Evolutionary conservation across 2,888 invertebrate species (phyloP).

Genomic region (Leptogaster cylindrica): DNA sequence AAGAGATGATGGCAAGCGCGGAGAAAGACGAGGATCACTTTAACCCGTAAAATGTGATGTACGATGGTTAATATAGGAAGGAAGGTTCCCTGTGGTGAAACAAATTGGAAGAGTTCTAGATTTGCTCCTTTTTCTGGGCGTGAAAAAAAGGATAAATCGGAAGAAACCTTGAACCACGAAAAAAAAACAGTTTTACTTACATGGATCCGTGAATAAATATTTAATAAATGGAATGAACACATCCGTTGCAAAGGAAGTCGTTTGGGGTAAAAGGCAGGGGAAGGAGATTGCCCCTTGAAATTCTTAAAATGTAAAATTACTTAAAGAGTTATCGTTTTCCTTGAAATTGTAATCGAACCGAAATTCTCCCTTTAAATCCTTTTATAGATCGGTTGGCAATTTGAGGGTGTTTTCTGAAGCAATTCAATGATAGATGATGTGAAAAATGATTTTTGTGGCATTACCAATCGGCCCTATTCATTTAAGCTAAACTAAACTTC

Average conservation of each 20-base stretch:
- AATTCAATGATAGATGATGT: no score
- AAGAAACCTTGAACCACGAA: background rate
- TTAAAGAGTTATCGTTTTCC: no score
- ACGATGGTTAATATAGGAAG: constrained; percentile 10
- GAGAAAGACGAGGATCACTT: constrained; percentile 3
- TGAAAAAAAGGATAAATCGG: background rate
- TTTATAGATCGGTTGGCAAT: no score
- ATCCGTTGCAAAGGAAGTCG: constrained; percentile 14
- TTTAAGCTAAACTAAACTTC: no score
- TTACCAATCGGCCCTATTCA: no score
- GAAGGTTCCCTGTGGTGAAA: constrained; percentile 38
- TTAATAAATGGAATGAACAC: constrained; percentile 40
- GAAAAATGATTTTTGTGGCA: no score
- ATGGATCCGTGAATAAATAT: constrained; percentile 41
- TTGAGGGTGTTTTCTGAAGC: no score
- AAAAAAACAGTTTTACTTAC: constrained; percentile 41
- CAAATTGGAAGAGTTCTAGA: constrained; percentile 39
- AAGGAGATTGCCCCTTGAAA: background rate
- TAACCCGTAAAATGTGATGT: constrained; percentile 31
- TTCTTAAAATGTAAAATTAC: no score
- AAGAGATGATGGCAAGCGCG: background rate
- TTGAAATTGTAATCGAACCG: no score
- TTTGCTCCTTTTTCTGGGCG: constrained; percentile 9
- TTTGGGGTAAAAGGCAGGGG: background rate
- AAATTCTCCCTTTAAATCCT: no score